Conservation (phyloP, 1,140 invertebrate genomes). For the Drosophila teissieri region DNA sequence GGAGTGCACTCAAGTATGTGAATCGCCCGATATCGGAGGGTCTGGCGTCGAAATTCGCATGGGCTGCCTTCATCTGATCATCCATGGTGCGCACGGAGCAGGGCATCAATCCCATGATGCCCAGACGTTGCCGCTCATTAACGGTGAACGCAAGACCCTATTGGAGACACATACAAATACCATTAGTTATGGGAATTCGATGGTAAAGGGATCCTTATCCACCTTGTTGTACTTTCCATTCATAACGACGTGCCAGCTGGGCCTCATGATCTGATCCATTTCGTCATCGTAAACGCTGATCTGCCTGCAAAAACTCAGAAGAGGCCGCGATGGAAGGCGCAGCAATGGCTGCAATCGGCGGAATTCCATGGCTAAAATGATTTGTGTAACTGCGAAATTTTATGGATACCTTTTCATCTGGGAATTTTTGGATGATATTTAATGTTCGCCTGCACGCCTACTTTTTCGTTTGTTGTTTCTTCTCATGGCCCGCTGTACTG, state of each 20-base stretch:
- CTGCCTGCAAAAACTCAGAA: neutral
- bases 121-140: conserved; percentile 42
- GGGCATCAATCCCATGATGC: conserved; percentile 93
- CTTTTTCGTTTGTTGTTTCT: conserved; percentile 10
- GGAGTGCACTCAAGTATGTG: conserved; percentile 91
- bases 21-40: conserved; percentile 93
- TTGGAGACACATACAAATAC: neutral
- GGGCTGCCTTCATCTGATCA: conserved; percentile 92
- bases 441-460: conserved; percentile 6
- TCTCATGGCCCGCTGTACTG: neutral
- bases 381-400: neutral
- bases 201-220: too few relatives aligned
- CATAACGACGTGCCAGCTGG: conserved; percentile 4
- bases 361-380: neutral
- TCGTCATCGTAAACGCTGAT: conserved; percentile 8
- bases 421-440: neutral
- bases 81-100: conserved; percentile 93
- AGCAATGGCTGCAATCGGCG: neutral
- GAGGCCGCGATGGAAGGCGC: neutral
- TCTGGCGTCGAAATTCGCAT: conserved; percentile 90
- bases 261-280: neutral
- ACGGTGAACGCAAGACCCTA: conserved; percentile 53
- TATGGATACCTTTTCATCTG: neutral
- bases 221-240: conserved; percentile 23
- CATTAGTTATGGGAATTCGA: neutral